Evolutionary conservation across 2,113 vertebrate species (phyloP), one percentile per base, ranked within the genome.

Genomic region (Glaucomys volans): DNA sequence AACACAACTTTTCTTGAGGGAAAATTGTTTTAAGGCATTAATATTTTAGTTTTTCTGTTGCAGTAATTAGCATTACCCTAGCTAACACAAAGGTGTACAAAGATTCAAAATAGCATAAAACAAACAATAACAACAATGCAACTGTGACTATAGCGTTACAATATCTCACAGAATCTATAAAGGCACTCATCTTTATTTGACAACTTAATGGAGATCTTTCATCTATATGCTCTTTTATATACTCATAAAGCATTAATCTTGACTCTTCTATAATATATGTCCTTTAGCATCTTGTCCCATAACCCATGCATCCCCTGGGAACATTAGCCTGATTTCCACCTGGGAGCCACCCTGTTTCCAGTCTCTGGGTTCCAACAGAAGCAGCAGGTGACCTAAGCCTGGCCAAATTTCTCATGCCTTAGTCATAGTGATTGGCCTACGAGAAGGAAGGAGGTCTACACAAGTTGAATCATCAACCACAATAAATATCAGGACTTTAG

Each of bases 1-100:
- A 47, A 47, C 6, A 69, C 28, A 4, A 87, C 28, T 85, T 71
- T 44, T 42, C 40, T 59, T 24, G 26, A 35, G 24, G n/a, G 35
- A 71, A 93, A 82, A n/a, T 85, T 81, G 3, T 67, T 82, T 85
- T 62, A 75, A 69, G 54, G 2, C 57, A 90, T 64, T 54, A 64
- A 82, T 74, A 52, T 57, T 90, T 85, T 87, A 80, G 14, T 26
- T 35, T 77, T 17, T 74, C 30, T 74, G 12, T 88, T 54, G 40
- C 5, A 82, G 74, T 57, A 93, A 5, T 35, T 71, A 30, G 11
- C 13, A 81, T 24, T 30, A 88, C 37, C 66, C 32, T 87, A 72
- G 95, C 71, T 88, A 85, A 64, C 35, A 57, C 37, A 71, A 89
- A 35, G 24, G 30, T 20, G 12, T 90, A n/a, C 67, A 95, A 89